Evolutionary conservation across 1,140 invertebrate species (phyloP).

Genomic region (Colletes latitarsis): DNA sequence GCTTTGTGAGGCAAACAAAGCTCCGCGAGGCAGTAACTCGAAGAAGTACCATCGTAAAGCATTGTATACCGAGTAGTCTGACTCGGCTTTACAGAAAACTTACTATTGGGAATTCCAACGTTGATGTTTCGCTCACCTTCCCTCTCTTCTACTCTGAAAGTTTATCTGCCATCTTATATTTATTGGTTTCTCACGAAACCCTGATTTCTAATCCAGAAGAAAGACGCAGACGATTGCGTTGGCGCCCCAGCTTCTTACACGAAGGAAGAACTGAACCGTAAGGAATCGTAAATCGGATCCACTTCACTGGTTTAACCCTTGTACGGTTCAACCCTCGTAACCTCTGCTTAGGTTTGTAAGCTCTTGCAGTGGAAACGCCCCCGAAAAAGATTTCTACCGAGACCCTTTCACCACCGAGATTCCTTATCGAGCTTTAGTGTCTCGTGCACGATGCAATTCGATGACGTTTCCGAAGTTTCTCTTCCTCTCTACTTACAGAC

Average conservation of each 20-base stretch:
- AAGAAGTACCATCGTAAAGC: not conserved
- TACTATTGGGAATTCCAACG: not conserved
- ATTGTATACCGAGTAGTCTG: not conserved
- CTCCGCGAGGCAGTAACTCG: not conserved
- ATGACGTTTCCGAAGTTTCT: too few species aligned
- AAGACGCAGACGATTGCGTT: conserved; percentile 30
- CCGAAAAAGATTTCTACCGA: conserved; percentile 7
- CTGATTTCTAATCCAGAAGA: conserved; percentile 52
- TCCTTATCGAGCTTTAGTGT: conserved; percentile 1
- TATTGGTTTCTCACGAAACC: conserved; percentile 45
- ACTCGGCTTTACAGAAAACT: not conserved
- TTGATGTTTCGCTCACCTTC: too few species aligned
- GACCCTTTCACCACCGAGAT: conserved; percentile 14
- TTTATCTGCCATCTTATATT: conserved; percentile 52
- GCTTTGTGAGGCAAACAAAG: not conserved
- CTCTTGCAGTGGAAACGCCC: conserved; percentile 1
- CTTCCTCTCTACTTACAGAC: not conserved
- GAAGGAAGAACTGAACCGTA: conserved; percentile 39
- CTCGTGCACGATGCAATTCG: not conserved
- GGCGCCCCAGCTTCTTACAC: not conserved
- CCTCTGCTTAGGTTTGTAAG: conserved; percentile 39
- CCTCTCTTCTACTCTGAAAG: not conserved
- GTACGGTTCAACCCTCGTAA: conserved; percentile 53
- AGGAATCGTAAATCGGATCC: conserved; percentile 55
- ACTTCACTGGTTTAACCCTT: conserved; percentile 40